Evolutionary conservation across 2,797 vertebrate genomes (phyloP), one percentile per base, ranked within the genome.

Genomic region (Danio choprae): DNA sequence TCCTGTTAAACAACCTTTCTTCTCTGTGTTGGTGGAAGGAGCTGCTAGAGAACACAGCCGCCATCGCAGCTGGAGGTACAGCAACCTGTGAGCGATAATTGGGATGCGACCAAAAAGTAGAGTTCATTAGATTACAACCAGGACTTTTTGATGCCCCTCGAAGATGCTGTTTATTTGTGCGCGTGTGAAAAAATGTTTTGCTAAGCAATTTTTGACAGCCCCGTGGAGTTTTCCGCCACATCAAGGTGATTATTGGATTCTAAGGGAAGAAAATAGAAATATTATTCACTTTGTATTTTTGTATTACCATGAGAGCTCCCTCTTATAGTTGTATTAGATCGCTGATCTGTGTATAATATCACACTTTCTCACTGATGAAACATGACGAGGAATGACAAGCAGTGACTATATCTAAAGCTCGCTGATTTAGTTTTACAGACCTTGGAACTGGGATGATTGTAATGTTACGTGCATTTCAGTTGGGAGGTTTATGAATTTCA

Each of bases 81-180:
- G 36, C 58, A 43, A 46, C 44, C 70, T 59, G 64, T 38, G 74
- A 74, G 69, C 3, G 2, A 50, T 78, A 72, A 81, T 70, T 85
- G 65, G 79, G 29, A 69, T 56, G 36, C 68, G 51, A 62, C 16
- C 77, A 56, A 46, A 48, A 78, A 80, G 46, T n/a, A 46, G 72
- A 69, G 56, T 75, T 83, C 79, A 79, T 83, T 81, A 78, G 70
- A 83, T 79, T 79, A 67, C 46, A 79, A 48, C 16, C 74, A 22
- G 50, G 58, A 64, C 20, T 69, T 29, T 29, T 67, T 56, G 22
- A 62, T 63, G 56, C 50, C 41, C 68, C 70, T 69, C 36, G 41
- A 82, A 83, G 81, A 58, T 53, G 50, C 38, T 55, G 58, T 59
- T 81, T 70, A 51, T 68, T 59, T 46, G 50, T 68, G 60, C 53